phyloP scores from a whole-genome alignment of 2,113 vertebrate genomes.

The Carettochelys insculpta region DNA sequence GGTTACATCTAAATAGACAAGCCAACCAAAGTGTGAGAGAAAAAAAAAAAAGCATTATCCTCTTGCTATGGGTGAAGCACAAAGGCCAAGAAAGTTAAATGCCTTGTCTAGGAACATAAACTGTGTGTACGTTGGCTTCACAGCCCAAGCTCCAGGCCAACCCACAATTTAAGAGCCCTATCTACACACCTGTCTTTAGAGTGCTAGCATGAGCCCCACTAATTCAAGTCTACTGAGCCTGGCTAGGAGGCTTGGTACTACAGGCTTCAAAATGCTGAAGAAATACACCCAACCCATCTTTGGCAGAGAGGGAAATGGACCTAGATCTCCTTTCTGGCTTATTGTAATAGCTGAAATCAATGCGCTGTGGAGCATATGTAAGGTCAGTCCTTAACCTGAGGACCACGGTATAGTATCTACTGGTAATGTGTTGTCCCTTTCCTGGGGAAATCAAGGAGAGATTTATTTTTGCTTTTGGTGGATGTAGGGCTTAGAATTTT shows the following conservation, averaged over 20 bases:
- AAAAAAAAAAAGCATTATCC: neutral
- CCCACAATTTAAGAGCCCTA: neutral
- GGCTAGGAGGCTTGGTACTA: neutral
- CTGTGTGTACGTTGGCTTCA: neutral
- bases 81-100: neutral
- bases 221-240: neutral
- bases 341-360: constrained; percentile 21
- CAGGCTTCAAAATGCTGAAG: neutral
- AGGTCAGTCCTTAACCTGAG: neutral
- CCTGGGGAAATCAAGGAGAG: neutral
- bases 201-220: neutral
- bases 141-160: neutral
- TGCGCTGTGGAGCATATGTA: constrained; percentile 15
- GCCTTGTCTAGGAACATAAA: constrained; percentile 1
- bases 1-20: neutral
- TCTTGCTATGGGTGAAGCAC: neutral
- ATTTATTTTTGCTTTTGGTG: neutral
- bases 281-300: neutral
- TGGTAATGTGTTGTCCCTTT: neutral
- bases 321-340: neutral
- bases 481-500: neutral
- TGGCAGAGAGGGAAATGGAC: constrained; percentile 9
- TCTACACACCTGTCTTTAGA: neutral
- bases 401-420: neutral
- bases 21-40: neutral